Percentiles rank a stretch among this genome's conserved stretches.
phyloP scores from a whole-genome alignment of 2,797 vertebrate species.

The Cossypha heuglini region DNA sequence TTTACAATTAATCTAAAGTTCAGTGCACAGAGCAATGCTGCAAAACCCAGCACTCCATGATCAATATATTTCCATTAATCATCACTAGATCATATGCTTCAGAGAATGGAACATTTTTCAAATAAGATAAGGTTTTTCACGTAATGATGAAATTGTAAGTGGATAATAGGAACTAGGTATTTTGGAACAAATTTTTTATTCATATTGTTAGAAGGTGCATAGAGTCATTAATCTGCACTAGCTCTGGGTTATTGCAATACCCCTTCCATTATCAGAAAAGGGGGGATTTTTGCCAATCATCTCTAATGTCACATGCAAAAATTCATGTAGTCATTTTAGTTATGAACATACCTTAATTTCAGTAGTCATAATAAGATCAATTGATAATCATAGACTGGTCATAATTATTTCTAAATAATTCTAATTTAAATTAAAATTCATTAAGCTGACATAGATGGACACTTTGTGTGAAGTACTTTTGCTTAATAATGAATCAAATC shows the following conservation, averaged over 20 bases:
- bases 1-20: constrained; percentile 30
- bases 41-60: not conserved
- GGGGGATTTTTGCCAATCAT: not conserved
- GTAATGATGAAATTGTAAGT: not conserved
- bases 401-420: constrained; percentile 56
- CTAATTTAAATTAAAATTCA: constrained; percentile 53
- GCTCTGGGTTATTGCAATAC: not conserved
- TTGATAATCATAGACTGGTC: constrained; percentile 41
- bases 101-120: not conserved
- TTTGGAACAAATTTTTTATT: not conserved
- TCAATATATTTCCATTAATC: constrained; percentile 3
- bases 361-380: constrained; percentile 60
- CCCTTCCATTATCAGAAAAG: not conserved
- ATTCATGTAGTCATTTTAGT: constrained; percentile 56
- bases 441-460: constrained; percentile 23
- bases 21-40: not conserved
- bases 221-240: not conserved
- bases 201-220: not conserved
- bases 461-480: not conserved
- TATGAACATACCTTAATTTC: constrained; percentile 47
- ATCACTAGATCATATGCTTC: not conserved
- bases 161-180: not conserved
- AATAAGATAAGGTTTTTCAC: not conserved
- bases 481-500: constrained; percentile 29
- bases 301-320: not conserved